Evolutionary conservation across 92 coral and sea anemone species (phyloP).

Genomic region (Blastomussa wellsi): DNA sequence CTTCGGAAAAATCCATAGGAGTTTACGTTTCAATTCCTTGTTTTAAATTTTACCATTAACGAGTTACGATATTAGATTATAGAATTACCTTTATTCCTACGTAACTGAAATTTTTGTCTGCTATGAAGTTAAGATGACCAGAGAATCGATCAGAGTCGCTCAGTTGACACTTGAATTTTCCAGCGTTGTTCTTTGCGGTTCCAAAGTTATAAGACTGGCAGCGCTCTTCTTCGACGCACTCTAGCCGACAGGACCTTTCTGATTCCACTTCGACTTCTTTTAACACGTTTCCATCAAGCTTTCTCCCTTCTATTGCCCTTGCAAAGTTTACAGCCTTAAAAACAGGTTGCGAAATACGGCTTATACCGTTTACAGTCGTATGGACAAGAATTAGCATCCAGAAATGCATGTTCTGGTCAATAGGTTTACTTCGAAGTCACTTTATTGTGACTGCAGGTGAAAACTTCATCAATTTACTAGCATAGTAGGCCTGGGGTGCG

Average conservation of each 20-base stretch:
- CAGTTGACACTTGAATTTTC: conserved; percentile 7
- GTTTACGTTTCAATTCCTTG: no score
- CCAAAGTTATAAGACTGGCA: conserved; percentile 26
- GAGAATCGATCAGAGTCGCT: conserved; percentile 28
- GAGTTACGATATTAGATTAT: neutral
- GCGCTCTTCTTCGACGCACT: conserved; percentile 19
- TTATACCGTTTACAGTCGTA: neutral
- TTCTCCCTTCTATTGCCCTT: neutral
- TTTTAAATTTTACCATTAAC: no score
- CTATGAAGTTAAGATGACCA: conserved; percentile 4
- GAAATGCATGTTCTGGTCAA: neutral
- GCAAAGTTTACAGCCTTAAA: conserved; percentile 7
- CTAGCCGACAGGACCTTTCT: conserved; percentile 5
- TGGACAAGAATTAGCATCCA: neutral
- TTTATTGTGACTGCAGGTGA: neutral
- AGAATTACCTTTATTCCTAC: conserved; percentile 15
- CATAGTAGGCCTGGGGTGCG: neutral
- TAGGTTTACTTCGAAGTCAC: neutral
- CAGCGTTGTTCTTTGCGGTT: neutral
- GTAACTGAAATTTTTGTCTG: conserved; percentile 13
- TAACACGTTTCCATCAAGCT: conserved; percentile 15
- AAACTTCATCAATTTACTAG: neutral
- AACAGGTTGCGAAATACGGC: neutral
- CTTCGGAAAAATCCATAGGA: no score
- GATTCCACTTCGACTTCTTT: conserved; percentile 13